Base-by-base conservation (phyloP, 1,140 invertebrate genomes). In the Macrobrachium rosenbergii region DNA sequence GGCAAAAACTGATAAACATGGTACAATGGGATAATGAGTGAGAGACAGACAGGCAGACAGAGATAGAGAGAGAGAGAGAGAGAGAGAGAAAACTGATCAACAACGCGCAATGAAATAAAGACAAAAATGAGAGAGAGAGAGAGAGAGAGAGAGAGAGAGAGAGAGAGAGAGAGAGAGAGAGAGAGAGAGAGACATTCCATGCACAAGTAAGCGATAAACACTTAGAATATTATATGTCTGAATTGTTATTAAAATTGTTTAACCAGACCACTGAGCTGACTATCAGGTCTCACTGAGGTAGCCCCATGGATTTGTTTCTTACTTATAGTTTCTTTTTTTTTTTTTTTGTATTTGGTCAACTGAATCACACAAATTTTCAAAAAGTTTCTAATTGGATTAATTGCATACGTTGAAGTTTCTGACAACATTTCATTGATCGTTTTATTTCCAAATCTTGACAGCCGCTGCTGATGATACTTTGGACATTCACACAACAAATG, bases 1-100 rank as follows among this genome's bases (percentile, higher is more conserved):
- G 23, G 60, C 43, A 79, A 58, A 79, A 52, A 79, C 52, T 21
- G 78, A 80, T 52, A 79, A n/a, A 78, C 43, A 78, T 37, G 59
- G 76, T 28, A 52, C 59, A 23, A 79, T 45, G 37, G 77, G 37
- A 59, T 60, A 59, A 37, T 45, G 62, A 59, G 37, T 45, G 62
- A 60, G 60, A 28, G 37, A 37, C 21, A 60, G 58, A 62, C 19
- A 10, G 59, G 10, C 3, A 17, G 28, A 12, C 52, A n/a, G 28
- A 45, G 45, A 16, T 52, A 80, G 21, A 28, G 45, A 63, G 59
- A n/a, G 58, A 23, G 78, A n/a, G n/a, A n/a, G 28, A 45, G 45
- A 16, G 78, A 80, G 21, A 28, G 45, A 63, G 59, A n/a, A 19
- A 23, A 52, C 10, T 19, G 8, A 28, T 5, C n/a, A 23, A 60